A percentile compares a stretch with the other conserved stretches of the same genome.
These are phyloP conservation scores for Cheilosia vulpina DNA, from an alignment of 2,888 invertebrate species.

Conservation along the genomic window DNA sequence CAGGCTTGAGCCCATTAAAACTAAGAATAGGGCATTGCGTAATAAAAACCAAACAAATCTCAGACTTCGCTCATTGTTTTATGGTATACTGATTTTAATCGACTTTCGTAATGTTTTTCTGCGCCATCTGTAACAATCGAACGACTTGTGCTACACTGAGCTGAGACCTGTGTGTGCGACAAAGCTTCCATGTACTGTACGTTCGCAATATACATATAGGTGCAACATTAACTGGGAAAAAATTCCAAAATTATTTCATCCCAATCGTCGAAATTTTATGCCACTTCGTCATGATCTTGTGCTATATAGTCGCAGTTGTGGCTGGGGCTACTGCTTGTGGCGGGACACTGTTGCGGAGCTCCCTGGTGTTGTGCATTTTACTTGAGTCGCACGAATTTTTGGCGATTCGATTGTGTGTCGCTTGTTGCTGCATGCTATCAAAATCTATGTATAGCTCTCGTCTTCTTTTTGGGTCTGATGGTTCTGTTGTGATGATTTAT, in stretches of 20 bases:
- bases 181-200: constrained; percentile 1
- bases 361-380: constrained; percentile 2
- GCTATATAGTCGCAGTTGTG: too few species aligned
- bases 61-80: neutral
- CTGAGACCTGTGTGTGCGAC: constrained; percentile 34
- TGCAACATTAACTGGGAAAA: constrained; percentile 67
- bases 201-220: constrained; percentile 48
- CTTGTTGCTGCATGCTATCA: constrained; percentile 32
- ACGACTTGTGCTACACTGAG: constrained; percentile 15
- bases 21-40: neutral
- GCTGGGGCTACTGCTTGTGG: neutral
- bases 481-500: constrained; percentile 1
- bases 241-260: constrained; percentile 34
- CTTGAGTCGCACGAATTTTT: neutral
- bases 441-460: constrained; percentile 21
- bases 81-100: neutral
- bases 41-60: neutral
- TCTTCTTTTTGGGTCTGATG: constrained; percentile 15
- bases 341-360: neutral
- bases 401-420: neutral
- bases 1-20: neutral
- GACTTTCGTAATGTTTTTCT: constrained; percentile 45
- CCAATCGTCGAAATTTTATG: constrained; percentile 18
- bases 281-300: constrained; percentile 27
- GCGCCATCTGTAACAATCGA: constrained; percentile 48